Evolutionary conservation across 2,888 invertebrate species (phyloP).

Genomic region (Xylocampa areola): DNA sequence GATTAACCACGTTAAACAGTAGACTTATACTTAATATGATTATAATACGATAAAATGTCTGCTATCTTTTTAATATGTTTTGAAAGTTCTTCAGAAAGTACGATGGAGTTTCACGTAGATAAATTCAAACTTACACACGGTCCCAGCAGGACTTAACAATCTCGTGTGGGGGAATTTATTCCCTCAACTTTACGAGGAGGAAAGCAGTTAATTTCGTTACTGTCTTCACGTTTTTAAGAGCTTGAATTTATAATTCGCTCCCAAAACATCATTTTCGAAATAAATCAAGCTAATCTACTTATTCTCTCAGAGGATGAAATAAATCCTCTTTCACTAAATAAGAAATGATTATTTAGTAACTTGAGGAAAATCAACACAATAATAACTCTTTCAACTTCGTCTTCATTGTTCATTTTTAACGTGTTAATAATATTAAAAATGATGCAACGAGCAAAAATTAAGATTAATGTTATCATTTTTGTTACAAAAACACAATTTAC

Average conservation of each 20-base stretch:
- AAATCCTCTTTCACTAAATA: constrained; percentile 22
- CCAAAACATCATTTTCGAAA: constrained; percentile 56
- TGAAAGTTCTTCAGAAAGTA: constrained; percentile 24
- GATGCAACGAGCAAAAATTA: constrained; percentile 20
- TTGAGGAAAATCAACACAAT: constrained; percentile 40
- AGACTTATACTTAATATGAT: too few species aligned
- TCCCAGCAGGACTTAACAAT: constrained; percentile 64
- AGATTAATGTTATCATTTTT: constrained; percentile 29
- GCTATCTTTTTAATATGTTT: constrained; percentile 8
- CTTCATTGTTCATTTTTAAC: constrained; percentile 35
- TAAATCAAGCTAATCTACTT: constrained; percentile 57
- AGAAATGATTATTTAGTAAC: constrained; percentile 24
- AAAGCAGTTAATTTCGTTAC: constrained; percentile 62
- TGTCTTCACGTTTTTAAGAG: constrained; percentile 66
- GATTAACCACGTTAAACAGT: too few species aligned
- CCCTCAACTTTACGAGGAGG: constrained; percentile 62
- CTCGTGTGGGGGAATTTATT: constrained; percentile 67
- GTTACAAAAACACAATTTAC: constrained; percentile 33
- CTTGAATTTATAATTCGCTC: constrained; percentile 63
- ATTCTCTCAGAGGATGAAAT: constrained; percentile 27
- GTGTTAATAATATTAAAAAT: constrained; percentile 37
- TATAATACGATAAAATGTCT: not conserved
- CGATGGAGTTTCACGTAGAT: constrained; percentile 48
- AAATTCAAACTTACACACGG: constrained; percentile 58
- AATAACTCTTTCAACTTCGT: constrained; percentile 41